Percentiles rank a stretch among this genome's conserved stretches.
phyloP scores from a whole-genome alignment of 2,113 vertebrate species.

The Plecotus auritus region DNA sequence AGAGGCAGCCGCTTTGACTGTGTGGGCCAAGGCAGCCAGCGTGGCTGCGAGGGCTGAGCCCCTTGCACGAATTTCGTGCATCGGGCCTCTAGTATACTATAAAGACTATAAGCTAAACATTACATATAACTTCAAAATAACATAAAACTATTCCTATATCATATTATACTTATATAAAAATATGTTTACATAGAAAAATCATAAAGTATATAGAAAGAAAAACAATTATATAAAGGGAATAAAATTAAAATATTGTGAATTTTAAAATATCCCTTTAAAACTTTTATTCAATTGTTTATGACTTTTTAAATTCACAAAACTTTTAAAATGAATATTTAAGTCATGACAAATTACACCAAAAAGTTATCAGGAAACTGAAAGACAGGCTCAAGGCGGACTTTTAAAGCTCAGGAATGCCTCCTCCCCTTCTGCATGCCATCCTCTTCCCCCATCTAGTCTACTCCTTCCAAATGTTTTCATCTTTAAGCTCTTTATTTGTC shows the following conservation, averaged over 20 bases:
- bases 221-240: neutral
- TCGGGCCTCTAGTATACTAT: neutral
- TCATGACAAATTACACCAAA: neutral
- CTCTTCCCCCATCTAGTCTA: neutral
- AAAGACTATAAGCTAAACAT: neutral
- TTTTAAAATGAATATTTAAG: neutral
- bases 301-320: neutral
- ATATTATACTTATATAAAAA: neutral
- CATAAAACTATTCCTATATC: neutral
- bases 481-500: neutral
- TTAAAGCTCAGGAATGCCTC: neutral
- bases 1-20: too few relatives aligned
- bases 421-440: neutral
- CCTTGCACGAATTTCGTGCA: too few relatives aligned
- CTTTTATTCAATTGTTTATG: neutral
- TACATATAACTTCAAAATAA: neutral
- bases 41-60: too few relatives aligned
- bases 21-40: too few relatives aligned
- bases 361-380: neutral
- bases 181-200: neutral
- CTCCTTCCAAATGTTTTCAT: neutral
- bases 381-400: neutral
- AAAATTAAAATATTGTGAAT: neutral
- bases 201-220: neutral
- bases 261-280: constrained; percentile 4